A percentile compares a stretch with the other conserved stretches of the same genome.
These are phyloP conservation scores for Myathropa florea DNA, from an alignment of 2,888 invertebrate species.

Conservation along the genomic window DNA sequence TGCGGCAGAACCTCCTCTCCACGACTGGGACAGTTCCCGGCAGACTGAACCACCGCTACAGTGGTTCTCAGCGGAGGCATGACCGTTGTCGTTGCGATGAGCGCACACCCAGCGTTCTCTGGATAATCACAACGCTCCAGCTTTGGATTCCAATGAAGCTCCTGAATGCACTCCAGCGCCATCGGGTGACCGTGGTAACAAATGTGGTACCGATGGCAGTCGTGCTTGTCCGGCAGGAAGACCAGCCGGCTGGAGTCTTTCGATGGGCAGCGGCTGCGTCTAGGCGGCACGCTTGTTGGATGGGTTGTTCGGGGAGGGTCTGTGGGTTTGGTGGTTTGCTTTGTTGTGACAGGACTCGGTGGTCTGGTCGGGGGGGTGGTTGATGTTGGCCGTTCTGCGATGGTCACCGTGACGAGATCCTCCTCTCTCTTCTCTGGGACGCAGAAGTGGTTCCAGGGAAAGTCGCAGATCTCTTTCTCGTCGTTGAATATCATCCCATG, in stretches of 20 bases:
- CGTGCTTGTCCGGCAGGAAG: slow-evolving; percentile 75
- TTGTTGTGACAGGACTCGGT: background rate
- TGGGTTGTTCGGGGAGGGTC: background rate
- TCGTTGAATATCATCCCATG: slow-evolving; percentile 78
- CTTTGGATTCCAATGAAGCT: slow-evolving; percentile 78
- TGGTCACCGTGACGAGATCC: slow-evolving; percentile 33
- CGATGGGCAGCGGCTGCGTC: background rate
- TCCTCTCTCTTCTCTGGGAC: slow-evolving; percentile 19
- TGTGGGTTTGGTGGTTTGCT: background rate
- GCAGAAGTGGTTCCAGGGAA: slow-evolving; percentile 75
- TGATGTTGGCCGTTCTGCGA: background rate
- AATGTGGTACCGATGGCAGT: slow-evolving; percentile 77
- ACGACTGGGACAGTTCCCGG: slow-evolving; percentile 75
- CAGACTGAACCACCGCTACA: background rate
- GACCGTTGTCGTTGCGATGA: slow-evolving; percentile 17
- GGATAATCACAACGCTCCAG: slow-evolving; percentile 76
- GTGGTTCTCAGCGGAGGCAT: background rate
- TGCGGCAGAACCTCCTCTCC: slow-evolving; percentile 78
- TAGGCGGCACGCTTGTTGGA: background rate
- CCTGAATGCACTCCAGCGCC: slow-evolving; percentile 76
- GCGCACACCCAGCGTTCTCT: slow-evolving; percentile 75
- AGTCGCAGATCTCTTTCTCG: slow-evolving; percentile 77
- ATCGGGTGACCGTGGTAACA: slow-evolving; percentile 79
- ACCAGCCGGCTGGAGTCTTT: slow-evolving; percentile 67
- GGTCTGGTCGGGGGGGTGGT: background rate